Evolutionary conservation across 2,888 invertebrate genomes (phyloP).

Genomic region (Aethes cnicana): DNA sequence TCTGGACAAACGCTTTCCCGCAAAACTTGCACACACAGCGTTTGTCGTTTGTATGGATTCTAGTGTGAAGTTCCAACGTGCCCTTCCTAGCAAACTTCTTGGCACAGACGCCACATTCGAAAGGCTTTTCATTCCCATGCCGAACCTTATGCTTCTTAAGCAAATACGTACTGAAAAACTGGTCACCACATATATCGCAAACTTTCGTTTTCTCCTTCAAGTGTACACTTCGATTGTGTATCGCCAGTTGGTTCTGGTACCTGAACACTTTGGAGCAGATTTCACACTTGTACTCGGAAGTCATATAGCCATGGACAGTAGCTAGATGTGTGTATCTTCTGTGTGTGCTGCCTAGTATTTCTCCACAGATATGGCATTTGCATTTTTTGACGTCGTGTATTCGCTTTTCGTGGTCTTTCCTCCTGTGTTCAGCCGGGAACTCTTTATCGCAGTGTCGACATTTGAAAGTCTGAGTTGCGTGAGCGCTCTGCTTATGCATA

Average conservation of each 20-base stretch:
- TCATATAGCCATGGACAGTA: slow-evolving; percentile 9
- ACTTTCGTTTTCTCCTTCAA: slow-evolving; percentile 4
- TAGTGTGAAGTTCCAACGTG: slow-evolving; percentile 23
- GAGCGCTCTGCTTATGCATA: slow-evolving; percentile 11
- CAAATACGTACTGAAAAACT: slow-evolving; percentile 2
- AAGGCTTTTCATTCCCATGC: slow-evolving; percentile 37
- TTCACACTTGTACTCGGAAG: slow-evolving; percentile 24
- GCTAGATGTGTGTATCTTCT: slow-evolving; percentile 22
- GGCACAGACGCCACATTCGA: slow-evolving; percentile 40
- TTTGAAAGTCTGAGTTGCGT: slow-evolving; percentile 12
- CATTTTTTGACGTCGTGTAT: slow-evolving; percentile 19
- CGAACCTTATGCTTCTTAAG: slow-evolving; percentile 31
- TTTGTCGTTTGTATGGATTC: slow-evolving; percentile 25
- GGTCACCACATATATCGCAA: slow-evolving; percentile 15
- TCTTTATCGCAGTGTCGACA: slow-evolving; percentile 16
- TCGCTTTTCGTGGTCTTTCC: slow-evolving; percentile 19
- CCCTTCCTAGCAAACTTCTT: slow-evolving; percentile 34
- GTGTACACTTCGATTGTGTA: slow-evolving; percentile 30
- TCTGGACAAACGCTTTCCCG: slow-evolving; percentile 8
- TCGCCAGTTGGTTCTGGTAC: slow-evolving; percentile 25
- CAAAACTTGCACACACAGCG: slow-evolving; percentile 18
- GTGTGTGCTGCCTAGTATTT: slow-evolving; percentile 19
- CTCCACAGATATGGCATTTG: slow-evolving; percentile 25
- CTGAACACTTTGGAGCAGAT: slow-evolving; percentile 28
- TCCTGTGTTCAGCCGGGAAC: slow-evolving; percentile 12